Base-by-base conservation (phyloP, 2,113 vertebrate genomes). In the Polyodon spathula region DNA sequence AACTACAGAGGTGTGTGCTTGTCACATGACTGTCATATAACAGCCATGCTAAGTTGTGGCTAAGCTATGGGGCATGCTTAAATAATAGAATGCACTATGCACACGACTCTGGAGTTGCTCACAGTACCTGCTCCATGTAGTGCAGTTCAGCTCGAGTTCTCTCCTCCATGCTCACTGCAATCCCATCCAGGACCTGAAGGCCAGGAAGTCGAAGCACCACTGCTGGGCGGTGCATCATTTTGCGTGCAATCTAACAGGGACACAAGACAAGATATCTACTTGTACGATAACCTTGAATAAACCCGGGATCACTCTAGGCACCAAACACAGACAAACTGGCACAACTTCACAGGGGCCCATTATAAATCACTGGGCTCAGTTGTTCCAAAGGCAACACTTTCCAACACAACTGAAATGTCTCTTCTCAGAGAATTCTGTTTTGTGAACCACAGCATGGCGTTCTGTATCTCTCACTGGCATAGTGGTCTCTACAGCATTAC, bases 101-200 rank as follows among this genome's bases (percentile, higher is more conserved):
- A 27, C 27, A 27, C 27, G 27, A 27, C 27, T 27, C 27, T 3
- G 1, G 27, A 27, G 27, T 27, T 27, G 27, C 27, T 27, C 27
- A 27, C 27, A 27, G 27, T 27, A 89, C 80, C 74, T 86, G 86
- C 70, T 82, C 81, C 60, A 76, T 61, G 46, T 71, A 73, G 61
- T 87, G 63, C 53, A 86, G 70, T 64, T 93, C 89, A 59, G 85
- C 82, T 74, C 79, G 85, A 60, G 81, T 76, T 62, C 76, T 88
- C 66, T 92, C 89, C 56, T 94, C 90, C 63, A 78, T 40, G 53
- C 84, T 89, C 59, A 87, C 71, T 6, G 69, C 68, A 51, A 84
- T 63, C 57, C 88, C 89, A 69, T 94, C 92, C 66, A 96, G 78
- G 54, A 91, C 78, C 73, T 89, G 88, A 64, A 95, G 75, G 44